Evolutionary conservation across 2,888 invertebrate species (phyloP), one percentile per base, ranked within the genome.

Genomic region (Scaptomyza reducta): DNA sequence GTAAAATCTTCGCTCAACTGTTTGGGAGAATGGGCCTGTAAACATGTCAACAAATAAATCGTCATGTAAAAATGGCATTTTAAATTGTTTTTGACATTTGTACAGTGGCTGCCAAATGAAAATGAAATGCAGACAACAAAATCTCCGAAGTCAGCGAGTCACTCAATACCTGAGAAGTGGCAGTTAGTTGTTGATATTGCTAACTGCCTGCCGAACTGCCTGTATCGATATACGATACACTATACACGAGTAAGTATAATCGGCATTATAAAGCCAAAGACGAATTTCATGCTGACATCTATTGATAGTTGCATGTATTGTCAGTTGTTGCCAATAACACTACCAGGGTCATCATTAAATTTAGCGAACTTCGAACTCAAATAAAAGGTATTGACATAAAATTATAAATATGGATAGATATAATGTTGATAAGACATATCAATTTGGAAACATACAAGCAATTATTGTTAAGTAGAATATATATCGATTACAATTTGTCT

Each of bases 21-120:
- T 61, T 33, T 49, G 42, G 47, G 47, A 59, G 72, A 64, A 68
- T 71, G 75, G 60, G 76, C 69, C 73, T 67, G 77, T 77, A 76
- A 83, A 74, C 73, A 85, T 78, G 80, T 82, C 85, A 85, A 87
- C 89, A 85, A 82, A 88, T 86, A 88, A 90, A 90, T 86, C 89
- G 88, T 88, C 87, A 82, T 84, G 87, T 87, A 87, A 85, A 87
- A 84, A 90, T 90, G 88, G 89, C 79, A 88, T 90, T 89, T 88
- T 77, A 90, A 90, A 90, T 90, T 83, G 90, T 86, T 90, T 87
- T 65, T 81, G 90, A 90, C 89, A 81, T 87, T 89, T 83, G 83
- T 74, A 79, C 82, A 70, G 85, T 69, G 79, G 75, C 82, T 85
- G 82, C 82, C 82, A 82, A 82, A 82, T 82, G 85, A 82, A 82